Percentiles rank a stretch among this genome's conserved stretches.
These are phyloP conservation scores for Lymantria monacha DNA, from an alignment of 2,888 invertebrate species.

Conservation along the genomic window DNA sequence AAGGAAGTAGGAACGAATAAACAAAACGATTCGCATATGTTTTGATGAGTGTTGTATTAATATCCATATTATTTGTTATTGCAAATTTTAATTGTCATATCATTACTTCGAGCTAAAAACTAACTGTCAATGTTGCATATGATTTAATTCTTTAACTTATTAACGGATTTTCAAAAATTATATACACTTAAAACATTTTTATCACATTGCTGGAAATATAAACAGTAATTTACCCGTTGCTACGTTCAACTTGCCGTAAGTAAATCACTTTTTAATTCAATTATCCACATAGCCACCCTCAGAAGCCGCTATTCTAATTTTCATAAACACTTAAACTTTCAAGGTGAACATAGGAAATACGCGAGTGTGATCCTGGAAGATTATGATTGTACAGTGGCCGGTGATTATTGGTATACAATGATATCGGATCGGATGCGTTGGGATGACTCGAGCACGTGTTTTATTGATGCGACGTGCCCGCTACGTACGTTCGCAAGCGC, in stretches of 20 bases:
- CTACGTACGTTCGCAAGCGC: constrained; percentile 69
- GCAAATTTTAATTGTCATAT: too few relatives aligned
- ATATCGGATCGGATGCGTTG: constrained; percentile 33
- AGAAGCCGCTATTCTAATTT: constrained; percentile 19
- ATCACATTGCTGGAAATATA: too few relatives aligned
- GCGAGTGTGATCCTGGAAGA: constrained; percentile 20
- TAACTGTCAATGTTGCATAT: too few relatives aligned
- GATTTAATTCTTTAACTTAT: too few relatives aligned
- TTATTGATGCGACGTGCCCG: constrained; percentile 37
- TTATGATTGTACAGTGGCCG: constrained; percentile 46
- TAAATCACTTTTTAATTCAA: constrained; percentile 10
- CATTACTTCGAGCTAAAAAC: too few relatives aligned
- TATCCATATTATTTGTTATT: too few relatives aligned
- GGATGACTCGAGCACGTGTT: constrained; percentile 34
- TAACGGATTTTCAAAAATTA: too few relatives aligned
- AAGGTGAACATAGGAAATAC: constrained; percentile 29
- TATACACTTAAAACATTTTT: too few relatives aligned
- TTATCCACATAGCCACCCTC: constrained; percentile 11
- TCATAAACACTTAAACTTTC: constrained; percentile 16
- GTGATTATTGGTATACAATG: constrained; percentile 33
- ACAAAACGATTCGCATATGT: too few relatives aligned
- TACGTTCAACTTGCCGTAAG: background rate
- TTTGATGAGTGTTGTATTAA: too few relatives aligned
- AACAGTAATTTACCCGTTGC: too few relatives aligned
- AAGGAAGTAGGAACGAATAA: too few relatives aligned